Base-by-base conservation (phyloP, 2,888 invertebrate species). In the Habrosyne pyritoides region DNA sequence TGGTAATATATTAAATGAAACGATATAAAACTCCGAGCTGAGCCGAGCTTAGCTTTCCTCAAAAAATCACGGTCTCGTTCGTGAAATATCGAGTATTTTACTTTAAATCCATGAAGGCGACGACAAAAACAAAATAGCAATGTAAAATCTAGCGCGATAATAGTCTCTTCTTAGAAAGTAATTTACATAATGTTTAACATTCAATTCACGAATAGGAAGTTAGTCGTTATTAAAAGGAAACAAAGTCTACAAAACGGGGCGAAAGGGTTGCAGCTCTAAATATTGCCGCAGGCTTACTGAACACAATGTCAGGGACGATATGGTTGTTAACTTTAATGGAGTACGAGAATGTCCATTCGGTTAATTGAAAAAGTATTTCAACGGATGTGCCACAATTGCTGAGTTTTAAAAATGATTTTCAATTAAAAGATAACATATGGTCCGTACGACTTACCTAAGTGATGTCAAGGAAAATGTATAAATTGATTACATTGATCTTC, bases 321-420 rank as follows among this genome's bases (percentile, higher is more conserved):
- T 64, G 65, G 61, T 67, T 71, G 73, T 77, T 72, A 76, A 74
- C 61, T 79, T 74, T 74, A 76, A 79, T 75, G 73, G 67, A 76
- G 61, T 69, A 53, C 53, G 63, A 56, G 67, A 62, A 63, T 68
- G 73, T 66, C 60, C 74, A 75, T 63, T 73, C 72, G 61, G 67
- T 77, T 79, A 77, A 80, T 81, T 82, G 77, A 67, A 79, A 50
- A 80, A 78, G 75, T 71, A 77, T 76, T 73, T 75, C 73, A 71
- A 54, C 60, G 69, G 59, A 56, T 64, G 67, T 61, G 57, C 55
- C 59, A 64, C 63, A 59, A 65, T 61, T 54, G 59, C 63, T 64
- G 67, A 68, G 55, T 63, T 53, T 60, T 57, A 55, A 56, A 62
- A 60, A 67, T 56, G 51, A 59, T 36, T 14, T 36, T 2, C 2